Conservation (phyloP, 2,113 vertebrate genomes). For the Antechinus stuartii region DNA sequence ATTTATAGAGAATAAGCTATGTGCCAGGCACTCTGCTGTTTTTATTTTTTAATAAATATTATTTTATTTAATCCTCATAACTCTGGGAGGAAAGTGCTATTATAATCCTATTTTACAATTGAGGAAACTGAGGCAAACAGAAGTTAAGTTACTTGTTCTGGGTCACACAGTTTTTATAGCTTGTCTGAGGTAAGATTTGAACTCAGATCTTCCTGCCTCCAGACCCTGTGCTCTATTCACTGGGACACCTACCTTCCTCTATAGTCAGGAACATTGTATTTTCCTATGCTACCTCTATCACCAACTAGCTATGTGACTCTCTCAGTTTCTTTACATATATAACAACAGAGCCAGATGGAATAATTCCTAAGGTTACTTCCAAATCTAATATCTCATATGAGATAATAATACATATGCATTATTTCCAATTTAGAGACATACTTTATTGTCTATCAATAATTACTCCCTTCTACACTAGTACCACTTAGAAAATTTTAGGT, state of each 20-base stretch:
- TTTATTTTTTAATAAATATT: neutral
- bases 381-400: neutral
- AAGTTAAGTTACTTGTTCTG: neutral
- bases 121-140: neutral
- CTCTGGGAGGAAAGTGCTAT: neutral
- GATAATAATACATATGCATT: neutral
- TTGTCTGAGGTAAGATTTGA: neutral
- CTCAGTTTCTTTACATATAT: neutral
- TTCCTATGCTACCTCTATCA: neutral
- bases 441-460: neutral
- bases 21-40: neutral
- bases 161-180: neutral
- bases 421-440: neutral
- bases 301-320: neutral
- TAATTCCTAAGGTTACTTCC: neutral
- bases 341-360: neutral
- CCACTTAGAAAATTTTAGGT: neutral
- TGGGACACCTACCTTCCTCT: neutral
- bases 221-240: neutral
- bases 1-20: neutral
- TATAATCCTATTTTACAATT: neutral
- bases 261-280: neutral
- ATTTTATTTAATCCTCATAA: neutral
- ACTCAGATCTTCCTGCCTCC: neutral
- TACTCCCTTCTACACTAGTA: neutral